Evolutionary conservation across 2,797 vertebrate species (phyloP).

Genomic region (Rachycentron canadum): DNA sequence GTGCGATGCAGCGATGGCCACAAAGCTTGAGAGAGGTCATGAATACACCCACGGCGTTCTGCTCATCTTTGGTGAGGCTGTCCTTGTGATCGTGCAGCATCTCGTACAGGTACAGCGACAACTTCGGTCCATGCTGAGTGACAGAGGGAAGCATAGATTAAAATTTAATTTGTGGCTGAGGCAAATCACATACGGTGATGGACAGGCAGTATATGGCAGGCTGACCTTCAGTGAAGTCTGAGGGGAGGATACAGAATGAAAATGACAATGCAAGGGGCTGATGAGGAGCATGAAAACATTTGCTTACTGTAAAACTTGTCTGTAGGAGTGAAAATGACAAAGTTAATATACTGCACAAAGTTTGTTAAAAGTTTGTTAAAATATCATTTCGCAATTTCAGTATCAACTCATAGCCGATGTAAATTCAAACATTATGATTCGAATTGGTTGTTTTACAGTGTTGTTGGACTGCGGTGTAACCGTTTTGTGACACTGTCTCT

Average conservation of each 20-base stretch:
- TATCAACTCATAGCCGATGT: no score
- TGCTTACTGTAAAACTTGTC: slow-evolving; percentile 10
- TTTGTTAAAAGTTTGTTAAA: no score
- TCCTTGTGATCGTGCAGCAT: slow-evolving; percentile 92
- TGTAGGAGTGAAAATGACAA: slow-evolving; percentile 19
- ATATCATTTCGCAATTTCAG: no score
- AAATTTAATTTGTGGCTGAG: slow-evolving; percentile 1
- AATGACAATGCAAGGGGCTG: slow-evolving; percentile 1
- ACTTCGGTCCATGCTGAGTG: slow-evolving; percentile 93
- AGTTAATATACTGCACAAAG: slow-evolving; percentile 2
- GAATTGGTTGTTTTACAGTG: no score
- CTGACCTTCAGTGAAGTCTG: slow-evolving; percentile 27
- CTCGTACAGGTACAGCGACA: slow-evolving; percentile 94
- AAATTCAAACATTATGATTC: no score
- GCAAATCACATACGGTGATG: slow-evolving; percentile 1
- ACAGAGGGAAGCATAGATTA: neutral
- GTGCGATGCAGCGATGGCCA: slow-evolving; percentile 92
- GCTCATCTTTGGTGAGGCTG: slow-evolving; percentile 89
- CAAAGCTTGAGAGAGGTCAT: slow-evolving; percentile 92
- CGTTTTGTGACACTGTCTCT: no score
- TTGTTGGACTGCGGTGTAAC: no score
- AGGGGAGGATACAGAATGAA: slow-evolving; percentile 12
- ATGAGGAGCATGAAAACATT: slow-evolving; percentile 33
- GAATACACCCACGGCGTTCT: slow-evolving; percentile 85
- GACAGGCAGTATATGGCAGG: slow-evolving; percentile 9